Percentiles rank a stretch among this genome's conserved stretches.
Conservation (phyloP, 1,140 invertebrate genomes). For the Bicyclus anynana region DNA sequence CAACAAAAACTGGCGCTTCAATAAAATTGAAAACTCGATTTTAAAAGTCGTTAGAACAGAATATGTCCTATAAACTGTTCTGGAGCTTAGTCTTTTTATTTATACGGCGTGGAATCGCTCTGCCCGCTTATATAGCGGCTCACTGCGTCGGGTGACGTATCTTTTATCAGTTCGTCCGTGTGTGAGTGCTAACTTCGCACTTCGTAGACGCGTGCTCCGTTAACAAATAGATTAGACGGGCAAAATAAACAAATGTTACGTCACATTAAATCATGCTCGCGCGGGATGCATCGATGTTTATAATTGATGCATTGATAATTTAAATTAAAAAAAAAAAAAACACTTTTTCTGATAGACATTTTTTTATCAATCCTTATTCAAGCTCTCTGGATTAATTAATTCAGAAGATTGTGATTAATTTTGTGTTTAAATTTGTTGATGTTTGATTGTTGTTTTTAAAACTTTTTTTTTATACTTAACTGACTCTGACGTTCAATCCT, state of each 20-base stretch:
- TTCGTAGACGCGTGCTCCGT: slow-evolving; percentile 43
- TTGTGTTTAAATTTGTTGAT: too few species aligned
- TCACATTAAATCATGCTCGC: background rate
- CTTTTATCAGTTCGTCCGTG: slow-evolving; percentile 26
- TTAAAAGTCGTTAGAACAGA: slow-evolving; percentile 5
- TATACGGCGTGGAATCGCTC: slow-evolving; percentile 2
- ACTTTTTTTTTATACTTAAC: too few species aligned
- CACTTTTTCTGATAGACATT: too few species aligned
- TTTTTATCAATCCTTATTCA: too few species aligned
- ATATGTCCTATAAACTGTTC: slow-evolving; percentile 8
- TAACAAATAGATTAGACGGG: slow-evolving; percentile 22
- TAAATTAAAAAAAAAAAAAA: too few species aligned
- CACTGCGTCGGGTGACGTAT: slow-evolving; percentile 26
- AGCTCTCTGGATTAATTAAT: too few species aligned
- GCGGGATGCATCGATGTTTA: background rate
- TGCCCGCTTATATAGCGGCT: slow-evolving; percentile 27
- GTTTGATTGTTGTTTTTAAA: too few species aligned
- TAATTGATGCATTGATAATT: too few species aligned
- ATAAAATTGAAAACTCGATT: slow-evolving; percentile 7
- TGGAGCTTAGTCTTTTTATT: slow-evolving; percentile 4
- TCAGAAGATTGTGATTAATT: too few species aligned
- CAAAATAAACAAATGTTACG: slow-evolving; percentile 19
- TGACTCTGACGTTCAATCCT: too few species aligned
- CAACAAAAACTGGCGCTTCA: slow-evolving; percentile 6
- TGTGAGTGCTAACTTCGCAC: slow-evolving; percentile 54